These are phyloP conservation scores for Sebastes cheni DNA, from an alignment of 2,797 vertebrate genomes.

Conservation along the genomic window DNA sequence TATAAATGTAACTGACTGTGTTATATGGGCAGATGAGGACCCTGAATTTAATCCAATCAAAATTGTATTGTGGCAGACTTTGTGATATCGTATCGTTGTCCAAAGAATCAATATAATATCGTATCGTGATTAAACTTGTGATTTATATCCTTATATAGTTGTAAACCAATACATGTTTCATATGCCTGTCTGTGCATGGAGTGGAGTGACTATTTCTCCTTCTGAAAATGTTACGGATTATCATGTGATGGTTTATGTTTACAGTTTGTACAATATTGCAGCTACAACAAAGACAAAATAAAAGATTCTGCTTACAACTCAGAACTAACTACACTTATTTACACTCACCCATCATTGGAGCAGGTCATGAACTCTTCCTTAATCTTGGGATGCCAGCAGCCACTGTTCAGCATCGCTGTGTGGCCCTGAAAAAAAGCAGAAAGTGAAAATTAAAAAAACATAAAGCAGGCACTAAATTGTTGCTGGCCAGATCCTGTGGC, in stretches of 20 bases:
- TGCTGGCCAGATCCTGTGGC: not conserved
- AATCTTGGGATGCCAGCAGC: constrained; percentile 98
- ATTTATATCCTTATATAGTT: too few relatives aligned
- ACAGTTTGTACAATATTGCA: not conserved
- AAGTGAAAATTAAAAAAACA: constrained; percentile 19
- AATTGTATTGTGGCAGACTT: too few relatives aligned
- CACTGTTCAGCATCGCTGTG: constrained; percentile 97
- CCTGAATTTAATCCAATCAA: too few relatives aligned
- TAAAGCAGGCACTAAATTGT: too few relatives aligned
- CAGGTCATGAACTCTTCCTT: constrained; percentile 99
- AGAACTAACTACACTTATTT: not conserved
- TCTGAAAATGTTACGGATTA: not conserved
- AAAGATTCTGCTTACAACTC: not conserved
- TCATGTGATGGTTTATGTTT: not conserved
- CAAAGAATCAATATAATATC: too few relatives aligned
- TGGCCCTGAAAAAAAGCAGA: constrained; percentile 87
- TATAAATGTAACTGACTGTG: too few relatives aligned
- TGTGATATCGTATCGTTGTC: too few relatives aligned
- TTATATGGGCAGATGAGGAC: too few relatives aligned
- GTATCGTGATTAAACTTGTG: too few relatives aligned
- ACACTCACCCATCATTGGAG: constrained; percentile 96
- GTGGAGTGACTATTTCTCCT: not conserved
- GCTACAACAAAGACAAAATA: not conserved
- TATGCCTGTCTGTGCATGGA: too few relatives aligned
- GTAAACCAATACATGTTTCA: not conserved